Conservation (phyloP, 2,113 vertebrate genomes). For the Forbesichthys papilliferus region DNA sequence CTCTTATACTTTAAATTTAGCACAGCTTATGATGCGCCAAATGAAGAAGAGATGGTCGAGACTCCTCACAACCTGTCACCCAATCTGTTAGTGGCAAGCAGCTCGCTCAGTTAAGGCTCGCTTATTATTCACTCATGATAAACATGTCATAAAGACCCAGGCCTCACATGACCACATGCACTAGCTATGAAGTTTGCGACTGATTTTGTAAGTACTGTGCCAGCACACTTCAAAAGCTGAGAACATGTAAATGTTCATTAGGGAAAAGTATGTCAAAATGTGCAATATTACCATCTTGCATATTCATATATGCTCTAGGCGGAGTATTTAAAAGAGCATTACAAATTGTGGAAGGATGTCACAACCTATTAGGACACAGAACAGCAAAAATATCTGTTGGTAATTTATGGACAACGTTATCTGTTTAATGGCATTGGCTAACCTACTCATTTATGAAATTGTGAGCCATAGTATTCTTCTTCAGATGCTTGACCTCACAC, state of each 20-base stretch:
- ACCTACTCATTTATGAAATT: not conserved
- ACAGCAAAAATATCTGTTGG: not conserved
- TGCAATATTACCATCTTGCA: not conserved
- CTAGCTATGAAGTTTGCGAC: too few relatives aligned
- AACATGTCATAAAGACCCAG: not conserved
- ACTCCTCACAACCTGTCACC: conserved; percentile 59
- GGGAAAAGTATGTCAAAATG: not conserved
- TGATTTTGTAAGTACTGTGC: too few relatives aligned
- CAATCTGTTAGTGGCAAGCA: conserved; percentile 40
- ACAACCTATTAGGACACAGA: not conserved
- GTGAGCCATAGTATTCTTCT: not conserved
- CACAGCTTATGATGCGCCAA: conserved; percentile 52
- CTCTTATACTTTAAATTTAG: conserved; percentile 52
- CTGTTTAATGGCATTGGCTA: not conserved
- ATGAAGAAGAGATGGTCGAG: conserved; percentile 49
- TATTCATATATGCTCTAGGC: not conserved
- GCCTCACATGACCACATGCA: too few relatives aligned
- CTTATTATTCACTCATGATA: not conserved
- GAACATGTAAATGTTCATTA: too few relatives aligned
- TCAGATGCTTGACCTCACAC: not conserved
- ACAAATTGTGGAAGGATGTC: not conserved
- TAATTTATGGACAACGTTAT: not conserved
- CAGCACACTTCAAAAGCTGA: too few relatives aligned
- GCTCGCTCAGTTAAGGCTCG: conserved; percentile 6
- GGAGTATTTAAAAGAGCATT: not conserved